These are phyloP conservation scores for Hyperopisus bebe DNA, from an alignment of 2,113 vertebrate species.

Conservation along the genomic window DNA sequence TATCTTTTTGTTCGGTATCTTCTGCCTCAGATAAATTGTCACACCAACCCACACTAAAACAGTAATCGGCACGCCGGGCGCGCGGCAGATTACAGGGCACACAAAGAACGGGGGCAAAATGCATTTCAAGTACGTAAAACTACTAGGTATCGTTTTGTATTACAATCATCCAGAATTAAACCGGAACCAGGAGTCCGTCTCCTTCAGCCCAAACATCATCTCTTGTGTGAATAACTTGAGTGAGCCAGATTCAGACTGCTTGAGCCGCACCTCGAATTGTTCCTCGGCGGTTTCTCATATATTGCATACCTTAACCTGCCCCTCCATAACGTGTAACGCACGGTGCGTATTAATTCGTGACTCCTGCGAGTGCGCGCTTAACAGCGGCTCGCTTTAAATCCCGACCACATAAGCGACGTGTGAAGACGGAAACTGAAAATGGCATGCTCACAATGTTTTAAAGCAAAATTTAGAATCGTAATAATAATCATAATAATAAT, in stretches of 20 bases:
- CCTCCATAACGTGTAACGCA: conserved; percentile 5
- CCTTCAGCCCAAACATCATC: background rate
- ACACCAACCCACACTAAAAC: background rate
- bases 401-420: background rate
- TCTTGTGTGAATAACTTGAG: conserved; percentile 13
- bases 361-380: background rate
- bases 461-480: conserved; percentile 20
- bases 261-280: conserved; percentile 41
- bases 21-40: background rate
- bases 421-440: background rate
- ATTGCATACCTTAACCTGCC: conserved; percentile 40
- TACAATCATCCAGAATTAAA: conserved; percentile 34
- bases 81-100: background rate
- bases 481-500: conserved; percentile 15
- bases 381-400: background rate
- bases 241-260: background rate
- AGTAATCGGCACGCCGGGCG: background rate
- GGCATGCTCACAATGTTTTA: background rate
- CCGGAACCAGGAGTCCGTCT: background rate
- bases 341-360: conserved; percentile 32
- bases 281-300: conserved; percentile 27
- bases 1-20: background rate
- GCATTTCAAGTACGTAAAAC: background rate
- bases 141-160: background rate
- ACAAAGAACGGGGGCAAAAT: background rate